Conservation (phyloP, 2,797 vertebrate species). For the Pseudocheirus occidentalis region DNA sequence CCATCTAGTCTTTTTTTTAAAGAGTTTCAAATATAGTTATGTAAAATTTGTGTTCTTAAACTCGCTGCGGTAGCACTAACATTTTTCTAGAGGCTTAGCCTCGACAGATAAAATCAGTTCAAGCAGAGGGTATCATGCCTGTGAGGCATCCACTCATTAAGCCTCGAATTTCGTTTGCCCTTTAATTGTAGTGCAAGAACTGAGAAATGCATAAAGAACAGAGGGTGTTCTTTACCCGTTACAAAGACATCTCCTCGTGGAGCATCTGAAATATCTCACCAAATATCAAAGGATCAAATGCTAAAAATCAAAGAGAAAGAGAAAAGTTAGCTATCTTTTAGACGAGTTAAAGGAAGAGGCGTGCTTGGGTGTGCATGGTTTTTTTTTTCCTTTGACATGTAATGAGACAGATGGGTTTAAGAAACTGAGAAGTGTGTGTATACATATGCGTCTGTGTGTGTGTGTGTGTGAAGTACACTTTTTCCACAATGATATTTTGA, state of each 20-base stretch:
- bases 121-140: conserved; percentile 67
- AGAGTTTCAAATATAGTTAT: conserved; percentile 63
- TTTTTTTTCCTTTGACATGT: conserved; percentile 20
- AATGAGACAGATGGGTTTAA: conserved; percentile 57
- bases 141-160: conserved; percentile 65
- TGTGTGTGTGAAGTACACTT: conserved; percentile 36
- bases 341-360: conserved; percentile 43
- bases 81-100: conserved; percentile 59
- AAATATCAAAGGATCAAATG: not conserved
- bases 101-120: conserved; percentile 84
- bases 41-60: conserved; percentile 73
- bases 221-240: conserved; percentile 38
- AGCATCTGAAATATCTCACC: conserved; percentile 19
- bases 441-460: not conserved
- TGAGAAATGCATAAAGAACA: conserved; percentile 24
- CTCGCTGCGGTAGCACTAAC: conserved; percentile 64
- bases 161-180: conserved; percentile 82
- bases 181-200: conserved; percentile 70
- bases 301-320: conserved; percentile 57
- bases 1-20: not conserved
- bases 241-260: not conserved
- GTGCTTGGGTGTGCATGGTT: conserved; percentile 25
- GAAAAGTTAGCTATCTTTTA: conserved; percentile 65
- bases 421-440: conserved; percentile 34
- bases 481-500: conserved; percentile 54